Conservation (phyloP, 2,888 invertebrate species). For the Leptogaster cylindrica region DNA sequence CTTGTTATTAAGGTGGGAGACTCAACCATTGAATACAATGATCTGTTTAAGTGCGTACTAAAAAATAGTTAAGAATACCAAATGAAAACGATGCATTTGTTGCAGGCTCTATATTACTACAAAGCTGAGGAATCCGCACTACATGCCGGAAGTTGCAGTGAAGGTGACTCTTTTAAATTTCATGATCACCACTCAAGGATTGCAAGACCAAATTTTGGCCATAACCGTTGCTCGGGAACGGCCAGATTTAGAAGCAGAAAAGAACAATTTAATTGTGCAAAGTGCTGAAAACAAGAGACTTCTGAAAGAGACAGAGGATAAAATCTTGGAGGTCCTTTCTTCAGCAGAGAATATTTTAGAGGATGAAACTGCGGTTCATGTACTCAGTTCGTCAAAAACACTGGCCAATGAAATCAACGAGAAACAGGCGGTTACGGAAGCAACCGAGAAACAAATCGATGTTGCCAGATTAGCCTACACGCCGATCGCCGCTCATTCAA, state of each 20-base stretch:
- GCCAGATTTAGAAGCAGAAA: conserved; percentile 90
- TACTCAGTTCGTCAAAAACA: conserved; percentile 87
- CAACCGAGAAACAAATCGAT: conserved; percentile 90
- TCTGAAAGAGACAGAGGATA: conserved; percentile 87
- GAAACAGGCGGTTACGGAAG: conserved; percentile 87
- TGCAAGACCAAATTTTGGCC: conserved; percentile 87
- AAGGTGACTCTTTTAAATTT: conserved; percentile 91
- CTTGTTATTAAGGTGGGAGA: conserved; percentile 91
- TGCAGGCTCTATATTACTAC: conserved; percentile 89
- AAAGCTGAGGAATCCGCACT: conserved; percentile 91
- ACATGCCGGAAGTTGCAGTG: conserved; percentile 90
- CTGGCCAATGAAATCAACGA: conserved; percentile 89
- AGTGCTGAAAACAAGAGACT: conserved; percentile 83
- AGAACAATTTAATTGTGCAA: conserved; percentile 84
- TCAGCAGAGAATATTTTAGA: conserved; percentile 83
- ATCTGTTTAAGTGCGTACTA: conserved; percentile 79
- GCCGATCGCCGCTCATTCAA: conserved; percentile 89
- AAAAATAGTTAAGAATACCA: no score
- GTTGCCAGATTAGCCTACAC: conserved; percentile 82
- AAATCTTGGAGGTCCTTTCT: conserved; percentile 80
- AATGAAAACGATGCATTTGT: conserved; percentile 43
- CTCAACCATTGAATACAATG: conserved; percentile 85
- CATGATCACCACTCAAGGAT: conserved; percentile 86
- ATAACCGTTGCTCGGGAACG: conserved; percentile 91
- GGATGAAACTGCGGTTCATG: conserved; percentile 88